These are phyloP conservation scores for Oriolus oriolus DNA, from an alignment of 2,113 vertebrate genomes.

Conservation along the genomic window DNA sequence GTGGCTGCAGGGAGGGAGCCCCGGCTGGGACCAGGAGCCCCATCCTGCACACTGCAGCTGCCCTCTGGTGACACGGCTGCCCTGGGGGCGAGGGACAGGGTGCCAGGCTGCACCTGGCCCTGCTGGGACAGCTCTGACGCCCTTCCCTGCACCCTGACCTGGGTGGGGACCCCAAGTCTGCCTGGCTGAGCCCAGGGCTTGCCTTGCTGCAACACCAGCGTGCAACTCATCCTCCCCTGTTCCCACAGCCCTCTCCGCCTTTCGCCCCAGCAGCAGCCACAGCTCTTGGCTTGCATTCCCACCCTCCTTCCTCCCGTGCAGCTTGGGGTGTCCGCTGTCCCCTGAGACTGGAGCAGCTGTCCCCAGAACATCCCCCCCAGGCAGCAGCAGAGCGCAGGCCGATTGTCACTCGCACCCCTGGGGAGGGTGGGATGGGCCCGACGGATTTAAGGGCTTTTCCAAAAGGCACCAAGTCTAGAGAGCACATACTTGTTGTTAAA, in stretches of 20 bases:
- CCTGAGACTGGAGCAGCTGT: not conserved
- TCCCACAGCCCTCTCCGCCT: not conserved
- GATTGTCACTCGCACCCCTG: not conserved
- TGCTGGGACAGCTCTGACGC: too few species aligned
- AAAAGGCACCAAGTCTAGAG: not conserved
- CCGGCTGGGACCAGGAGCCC: accelerated
- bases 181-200: not conserved
- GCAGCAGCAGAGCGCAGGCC: not conserved
- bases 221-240: accelerated
- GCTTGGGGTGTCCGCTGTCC: not conserved
- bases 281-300: not conserved
- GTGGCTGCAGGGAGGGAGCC: not conserved
- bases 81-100: too few species aligned
- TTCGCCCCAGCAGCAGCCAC: not conserved
- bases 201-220: not conserved
- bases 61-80: not conserved
- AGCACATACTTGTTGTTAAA: not conserved
- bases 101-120: too few species aligned
- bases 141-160: not conserved
- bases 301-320: not conserved
- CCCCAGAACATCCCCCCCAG: not conserved
- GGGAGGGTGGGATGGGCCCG: not conserved
- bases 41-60: accelerated
- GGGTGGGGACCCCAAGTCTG: not conserved
- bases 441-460: not conserved